Percentiles rank a stretch among this genome's conserved stretches.
phyloP scores from a whole-genome alignment of 1,140 invertebrate species.

The Agraylea sexmaculata region DNA sequence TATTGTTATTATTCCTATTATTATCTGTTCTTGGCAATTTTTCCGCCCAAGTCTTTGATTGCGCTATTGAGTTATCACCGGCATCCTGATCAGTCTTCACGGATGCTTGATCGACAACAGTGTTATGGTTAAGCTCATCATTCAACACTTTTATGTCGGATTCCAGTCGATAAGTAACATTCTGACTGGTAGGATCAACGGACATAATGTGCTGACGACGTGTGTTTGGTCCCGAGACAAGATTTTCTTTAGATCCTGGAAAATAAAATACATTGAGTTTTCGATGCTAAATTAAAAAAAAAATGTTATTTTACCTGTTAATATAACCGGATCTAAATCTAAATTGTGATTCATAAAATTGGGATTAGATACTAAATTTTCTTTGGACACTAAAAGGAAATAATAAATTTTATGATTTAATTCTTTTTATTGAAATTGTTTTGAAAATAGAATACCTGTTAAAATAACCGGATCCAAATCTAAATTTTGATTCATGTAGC shows the following conservation, averaged over 20 bases:
- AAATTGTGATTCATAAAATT: neutral
- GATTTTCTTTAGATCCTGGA: constrained; percentile 20
- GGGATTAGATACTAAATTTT: neutral
- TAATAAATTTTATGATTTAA: neutral
- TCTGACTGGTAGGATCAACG: constrained; percentile 7
- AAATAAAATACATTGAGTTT: constrained; percentile 3
- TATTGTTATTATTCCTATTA: constrained; percentile 7
- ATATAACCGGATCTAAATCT: neutral
- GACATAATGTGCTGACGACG: constrained; percentile 11
- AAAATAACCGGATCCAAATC: constrained; percentile 27
- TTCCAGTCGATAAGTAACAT: constrained; percentile 16
- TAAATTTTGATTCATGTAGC: constrained; percentile 29
- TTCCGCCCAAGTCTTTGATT: constrained; percentile 28
- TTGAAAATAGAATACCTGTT: constrained; percentile 18
- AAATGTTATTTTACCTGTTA: neutral
- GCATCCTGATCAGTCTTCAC: constrained; percentile 16
- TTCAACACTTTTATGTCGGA: constrained; percentile 1
- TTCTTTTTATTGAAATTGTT: neutral
- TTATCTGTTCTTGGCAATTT: constrained; percentile 9
- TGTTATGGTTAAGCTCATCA: constrained; percentile 15
- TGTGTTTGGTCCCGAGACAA: constrained; percentile 11
- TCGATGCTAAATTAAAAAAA: neutral
- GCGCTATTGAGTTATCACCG: constrained; percentile 16
- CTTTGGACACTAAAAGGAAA: neutral
- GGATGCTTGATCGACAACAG: constrained; percentile 2